Evolutionary conservation across 2,797 vertebrate species (phyloP).

Genomic region (Mus caroli): DNA sequence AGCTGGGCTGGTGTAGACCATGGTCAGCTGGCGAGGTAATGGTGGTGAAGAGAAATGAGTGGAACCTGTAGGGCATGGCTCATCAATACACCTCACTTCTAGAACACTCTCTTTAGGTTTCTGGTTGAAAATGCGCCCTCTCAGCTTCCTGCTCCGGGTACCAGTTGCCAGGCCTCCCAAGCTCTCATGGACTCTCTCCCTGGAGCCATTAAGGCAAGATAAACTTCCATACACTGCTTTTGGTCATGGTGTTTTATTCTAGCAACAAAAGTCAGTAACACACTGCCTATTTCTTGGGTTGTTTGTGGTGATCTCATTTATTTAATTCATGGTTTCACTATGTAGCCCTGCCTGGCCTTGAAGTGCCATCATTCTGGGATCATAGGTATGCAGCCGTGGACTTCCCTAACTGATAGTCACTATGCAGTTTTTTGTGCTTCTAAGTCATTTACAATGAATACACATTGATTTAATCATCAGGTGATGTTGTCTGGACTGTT

Average conservation of each 20-base stretch:
- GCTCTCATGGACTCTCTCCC: not conserved
- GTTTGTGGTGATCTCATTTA: not conserved
- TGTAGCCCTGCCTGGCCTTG: not conserved
- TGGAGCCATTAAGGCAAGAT: not conserved
- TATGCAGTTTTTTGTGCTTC: conserved; percentile 47
- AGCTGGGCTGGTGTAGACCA: not conserved
- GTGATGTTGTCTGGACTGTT: not conserved
- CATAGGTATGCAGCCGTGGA: not conserved
- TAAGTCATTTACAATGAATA: not conserved
- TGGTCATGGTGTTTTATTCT: not conserved
- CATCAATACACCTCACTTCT: not conserved
- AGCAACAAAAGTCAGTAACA: not conserved
- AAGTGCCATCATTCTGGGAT: not conserved
- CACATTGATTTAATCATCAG: conserved; percentile 43
- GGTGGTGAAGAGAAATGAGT: not conserved
- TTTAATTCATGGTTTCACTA: no score
- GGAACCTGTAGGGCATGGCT: not conserved
- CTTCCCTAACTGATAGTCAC: not conserved
- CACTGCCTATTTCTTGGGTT: not conserved
- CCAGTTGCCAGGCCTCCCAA: not conserved
- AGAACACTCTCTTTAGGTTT: not conserved
- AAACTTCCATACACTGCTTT: not conserved
- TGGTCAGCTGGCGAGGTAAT: not conserved
- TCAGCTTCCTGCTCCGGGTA: not conserved
- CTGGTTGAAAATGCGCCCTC: not conserved